phyloP scores from a whole-genome alignment of 2,797 vertebrate genomes.

The Podargus strigoides region DNA sequence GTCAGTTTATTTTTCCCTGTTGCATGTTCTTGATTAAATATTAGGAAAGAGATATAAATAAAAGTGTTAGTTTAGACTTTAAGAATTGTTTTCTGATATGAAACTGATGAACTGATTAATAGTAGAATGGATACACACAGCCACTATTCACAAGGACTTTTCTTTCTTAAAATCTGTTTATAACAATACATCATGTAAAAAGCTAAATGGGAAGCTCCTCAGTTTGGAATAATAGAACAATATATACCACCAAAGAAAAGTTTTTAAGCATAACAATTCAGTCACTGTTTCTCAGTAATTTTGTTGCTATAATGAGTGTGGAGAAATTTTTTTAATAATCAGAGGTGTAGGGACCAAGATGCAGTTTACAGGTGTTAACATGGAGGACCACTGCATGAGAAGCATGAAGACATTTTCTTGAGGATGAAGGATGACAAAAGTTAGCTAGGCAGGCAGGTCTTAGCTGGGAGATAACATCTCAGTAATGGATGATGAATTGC shows the following conservation, averaged over 20 bases:
- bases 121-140: neutral
- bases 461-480: neutral
- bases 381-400: neutral
- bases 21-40: neutral
- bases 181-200: neutral
- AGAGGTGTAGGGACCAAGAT: neutral
- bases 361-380: neutral
- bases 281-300: neutral
- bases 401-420: neutral
- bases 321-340: neutral
- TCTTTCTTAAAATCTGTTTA: neutral
- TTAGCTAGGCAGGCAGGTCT: neutral
- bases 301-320: neutral
- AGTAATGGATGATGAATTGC: neutral
- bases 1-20: neutral
- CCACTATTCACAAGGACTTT: neutral
- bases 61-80: neutral
- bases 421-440: neutral
- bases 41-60: neutral
- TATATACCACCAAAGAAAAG: neutral
- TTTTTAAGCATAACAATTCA: neutral
- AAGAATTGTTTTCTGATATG: neutral
- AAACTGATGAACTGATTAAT: neutral
- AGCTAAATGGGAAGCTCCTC: neutral
- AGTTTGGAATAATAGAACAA: neutral